Base-by-base conservation (phyloP, 2,113 vertebrate genomes). In the Garra rufa region DNA sequence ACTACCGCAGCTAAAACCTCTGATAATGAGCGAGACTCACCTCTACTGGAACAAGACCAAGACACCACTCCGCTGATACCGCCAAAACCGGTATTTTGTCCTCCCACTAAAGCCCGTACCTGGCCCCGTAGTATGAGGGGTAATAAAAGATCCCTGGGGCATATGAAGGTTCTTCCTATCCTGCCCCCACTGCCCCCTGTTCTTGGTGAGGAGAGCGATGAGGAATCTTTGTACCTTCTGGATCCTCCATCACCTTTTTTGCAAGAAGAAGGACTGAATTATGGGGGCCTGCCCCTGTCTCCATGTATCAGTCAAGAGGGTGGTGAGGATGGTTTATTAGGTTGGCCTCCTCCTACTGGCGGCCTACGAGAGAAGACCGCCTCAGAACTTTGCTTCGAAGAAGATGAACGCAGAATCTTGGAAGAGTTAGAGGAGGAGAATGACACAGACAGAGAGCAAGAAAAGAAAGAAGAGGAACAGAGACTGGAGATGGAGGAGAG, bases 331-430 rank as follows among this genome's bases (percentile, higher is more conserved):
- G 95, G 87, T 15, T 94, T 93, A 79, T 93, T 94, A 21, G 94
- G 91, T 88, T 98, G 91, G 90, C 94, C 91, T 15, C 90, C 85
- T 90, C 94, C 88, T 91, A 91, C 90, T 0, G 19, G 88, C 0
- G 91, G 92, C 13, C 95, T 98, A 65, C 91, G 96, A 91, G 94
- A 97, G 81, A 97, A 97, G 88, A 99, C 98, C 0, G 96, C 97
- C 82, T 99, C 98, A 0, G 97, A 99, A 89, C 94, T 99, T 69
- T 95, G 95, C 88, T 99, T 99, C 92, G 98, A 99, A 91, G 98
- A 99, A 89, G 97, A 99, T 67, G 98, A 99, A 89, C 95, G 92
- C 43, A 94, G 93, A 92, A 96, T 99, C 86, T 94, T 99, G 77
- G 93, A 96, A 91, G 97, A 98, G 88, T 91, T 95, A 9, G 94